Percentiles rank a stretch among this genome's conserved stretches.
These are phyloP conservation scores for Syndactyla subalaris DNA, from an alignment of 2,797 vertebrate genomes.

Conservation along the genomic window DNA sequence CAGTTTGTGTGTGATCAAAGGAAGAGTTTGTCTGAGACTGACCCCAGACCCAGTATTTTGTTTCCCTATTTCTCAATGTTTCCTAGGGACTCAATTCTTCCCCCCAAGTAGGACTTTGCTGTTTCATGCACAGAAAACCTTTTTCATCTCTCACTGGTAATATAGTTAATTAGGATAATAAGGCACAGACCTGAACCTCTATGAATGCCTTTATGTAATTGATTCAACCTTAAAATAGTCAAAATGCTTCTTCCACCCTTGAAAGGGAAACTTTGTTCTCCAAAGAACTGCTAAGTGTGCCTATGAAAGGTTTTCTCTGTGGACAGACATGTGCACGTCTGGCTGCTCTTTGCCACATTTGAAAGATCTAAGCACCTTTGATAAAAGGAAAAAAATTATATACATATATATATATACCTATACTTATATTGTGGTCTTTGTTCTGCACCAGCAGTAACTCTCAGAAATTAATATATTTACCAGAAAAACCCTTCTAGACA, in stretches of 20 bases:
- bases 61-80: neutral
- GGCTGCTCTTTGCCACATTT: neutral
- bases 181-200: neutral
- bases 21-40: neutral
- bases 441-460: neutral
- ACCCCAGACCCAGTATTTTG: neutral
- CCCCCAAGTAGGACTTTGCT: neutral
- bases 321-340: neutral
- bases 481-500: neutral
- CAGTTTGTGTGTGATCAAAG: neutral
- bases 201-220: neutral
- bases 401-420: neutral
- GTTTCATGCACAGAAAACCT: neutral
- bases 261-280: neutral
- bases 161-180: neutral
- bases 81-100: neutral
- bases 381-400: neutral
- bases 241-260: neutral
- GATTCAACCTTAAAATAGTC: neutral
- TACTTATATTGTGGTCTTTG: neutral
- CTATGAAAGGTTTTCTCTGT: neutral
- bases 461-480: neutral
- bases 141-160: neutral
- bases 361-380: neutral
- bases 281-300: neutral